Percentiles rank a stretch among this genome's conserved stretches.
Conservation (phyloP, 1,140 invertebrate genomes). For the Holotrichia oblita region DNA sequence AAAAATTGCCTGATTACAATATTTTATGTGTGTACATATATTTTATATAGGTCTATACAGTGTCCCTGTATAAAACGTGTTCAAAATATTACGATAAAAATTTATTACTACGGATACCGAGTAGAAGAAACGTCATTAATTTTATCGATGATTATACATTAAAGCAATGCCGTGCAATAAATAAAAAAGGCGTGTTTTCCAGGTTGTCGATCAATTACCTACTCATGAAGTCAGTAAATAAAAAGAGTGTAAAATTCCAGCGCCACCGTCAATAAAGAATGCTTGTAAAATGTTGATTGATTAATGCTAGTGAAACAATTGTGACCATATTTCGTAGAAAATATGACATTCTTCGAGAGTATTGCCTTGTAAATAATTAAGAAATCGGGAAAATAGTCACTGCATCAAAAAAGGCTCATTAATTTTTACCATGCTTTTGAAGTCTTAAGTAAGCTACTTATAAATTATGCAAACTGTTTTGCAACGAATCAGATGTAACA, state of each 20-base stretch:
- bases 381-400: too few relatives aligned
- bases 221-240: neutral
- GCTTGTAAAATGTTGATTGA: too few relatives aligned
- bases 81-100: neutral
- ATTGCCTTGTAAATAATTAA: too few relatives aligned
- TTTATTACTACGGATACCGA: neutral
- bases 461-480: too few relatives aligned
- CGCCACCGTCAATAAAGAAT: neutral
- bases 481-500: too few relatives aligned
- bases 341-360: too few relatives aligned
- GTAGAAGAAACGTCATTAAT: neutral
- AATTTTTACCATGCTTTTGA: too few relatives aligned
- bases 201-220: neutral
- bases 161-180: neutral
- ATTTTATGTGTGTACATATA: conserved; percentile 1
- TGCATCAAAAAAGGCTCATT: too few relatives aligned
- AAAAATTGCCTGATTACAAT: neutral
- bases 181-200: neutral
- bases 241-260: neutral
- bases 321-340: too few relatives aligned
- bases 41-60: neutral
- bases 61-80: neutral
- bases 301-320: too few relatives aligned
- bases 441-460: too few relatives aligned
- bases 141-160: conserved; percentile 14